These are phyloP conservation scores for Perdita meconis DNA, from an alignment of 2,888 invertebrate species.

Conservation along the genomic window DNA sequence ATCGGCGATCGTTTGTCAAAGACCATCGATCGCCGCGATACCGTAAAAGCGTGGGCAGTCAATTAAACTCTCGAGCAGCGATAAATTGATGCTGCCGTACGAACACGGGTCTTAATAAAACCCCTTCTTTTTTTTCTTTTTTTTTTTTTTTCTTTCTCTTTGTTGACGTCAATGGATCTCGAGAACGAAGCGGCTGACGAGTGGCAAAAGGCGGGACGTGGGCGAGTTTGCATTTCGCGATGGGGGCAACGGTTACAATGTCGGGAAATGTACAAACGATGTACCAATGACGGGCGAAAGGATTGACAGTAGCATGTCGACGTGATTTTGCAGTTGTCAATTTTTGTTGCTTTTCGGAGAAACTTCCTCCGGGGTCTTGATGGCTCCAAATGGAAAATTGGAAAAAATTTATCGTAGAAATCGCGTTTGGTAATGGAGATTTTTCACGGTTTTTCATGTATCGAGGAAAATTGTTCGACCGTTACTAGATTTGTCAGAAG, in stretches of 20 bases:
- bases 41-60: slow-evolving; percentile 55
- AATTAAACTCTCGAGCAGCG: slow-evolving; percentile 54
- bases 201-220: slow-evolving; percentile 55
- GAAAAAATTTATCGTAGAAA: too few species aligned
- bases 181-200: slow-evolving; percentile 43
- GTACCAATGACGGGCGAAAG: slow-evolving; percentile 13
- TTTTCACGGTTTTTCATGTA: too few species aligned
- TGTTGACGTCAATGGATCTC: slow-evolving; percentile 51
- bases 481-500: too few species aligned
- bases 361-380: too few species aligned
- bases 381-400: too few species aligned
- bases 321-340: background rate
- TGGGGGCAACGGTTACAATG: slow-evolving; percentile 34
- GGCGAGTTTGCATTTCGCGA: slow-evolving; percentile 39
- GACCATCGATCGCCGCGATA: slow-evolving; percentile 16
- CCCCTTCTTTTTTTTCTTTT: too few species aligned
- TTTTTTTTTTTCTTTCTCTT: too few species aligned
- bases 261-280: slow-evolving; percentile 43
- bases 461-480: too few species aligned
- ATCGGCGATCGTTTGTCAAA: slow-evolving; percentile 46
- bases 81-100: slow-evolving; percentile 60
- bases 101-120: slow-evolving; percentile 35
- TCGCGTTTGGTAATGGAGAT: too few species aligned
- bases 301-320: slow-evolving; percentile 9
- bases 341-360: too few species aligned